Percentiles rank a stretch among this genome's conserved stretches.
phyloP scores from a whole-genome alignment of 2,888 invertebrate species.

The Selenia dentaria region DNA sequence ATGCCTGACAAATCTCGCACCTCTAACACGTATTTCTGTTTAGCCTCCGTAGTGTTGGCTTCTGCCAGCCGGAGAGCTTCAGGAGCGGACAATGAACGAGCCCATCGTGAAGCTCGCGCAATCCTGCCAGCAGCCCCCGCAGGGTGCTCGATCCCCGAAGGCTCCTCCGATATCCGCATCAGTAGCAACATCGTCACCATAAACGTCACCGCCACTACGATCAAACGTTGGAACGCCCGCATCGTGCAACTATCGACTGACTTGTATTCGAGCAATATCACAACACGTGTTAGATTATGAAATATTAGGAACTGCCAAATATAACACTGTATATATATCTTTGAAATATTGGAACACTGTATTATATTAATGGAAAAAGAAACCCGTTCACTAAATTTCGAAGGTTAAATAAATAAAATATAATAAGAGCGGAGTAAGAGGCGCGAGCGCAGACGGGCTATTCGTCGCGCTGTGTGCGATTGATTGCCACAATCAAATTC shows the following conservation, averaged over 20 bases:
- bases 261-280: conserved; percentile 5
- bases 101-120: conserved; percentile 17
- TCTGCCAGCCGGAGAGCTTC: not conserved
- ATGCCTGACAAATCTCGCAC: no score
- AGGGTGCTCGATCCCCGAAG: conserved; percentile 30
- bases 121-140: conserved; percentile 29
- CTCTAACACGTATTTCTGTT: conserved; percentile 34
- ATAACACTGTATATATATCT: not conserved
- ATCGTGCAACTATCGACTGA: conserved; percentile 34
- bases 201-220: conserved; percentile 42
- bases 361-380: not conserved
- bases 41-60: conserved; percentile 18
- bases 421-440: not conserved
- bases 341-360: not conserved
- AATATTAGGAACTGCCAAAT: not conserved
- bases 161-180: conserved; percentile 39
- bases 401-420: not conserved
- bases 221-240: conserved; percentile 51
- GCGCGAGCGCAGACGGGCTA: conserved; percentile 20
- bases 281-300: conserved; percentile 4
- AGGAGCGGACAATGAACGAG: not conserved
- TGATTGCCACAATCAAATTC: conserved; percentile 22
- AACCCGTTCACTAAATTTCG: not conserved
- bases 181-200: conserved; percentile 45
- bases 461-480: conserved; percentile 16